Conservation (phyloP, 2,888 invertebrate genomes). For the Orthonevra nobilis region DNA sequence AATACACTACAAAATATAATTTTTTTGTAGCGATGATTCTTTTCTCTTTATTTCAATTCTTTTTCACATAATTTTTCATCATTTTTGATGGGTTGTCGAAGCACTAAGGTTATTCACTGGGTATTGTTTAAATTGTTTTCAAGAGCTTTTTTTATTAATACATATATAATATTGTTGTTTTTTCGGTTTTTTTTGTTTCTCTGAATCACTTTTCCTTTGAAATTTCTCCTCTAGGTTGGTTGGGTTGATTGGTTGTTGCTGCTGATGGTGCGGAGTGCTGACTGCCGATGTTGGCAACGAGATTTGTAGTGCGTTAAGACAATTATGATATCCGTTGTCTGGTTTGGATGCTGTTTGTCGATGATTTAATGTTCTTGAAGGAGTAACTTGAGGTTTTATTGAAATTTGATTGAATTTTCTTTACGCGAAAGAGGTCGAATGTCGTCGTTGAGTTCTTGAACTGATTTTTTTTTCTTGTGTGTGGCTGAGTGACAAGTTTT, state of each 20-base stretch:
- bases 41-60: constrained; percentile 15
- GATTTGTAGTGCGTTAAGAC: constrained; percentile 50
- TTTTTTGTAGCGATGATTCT: too few relatives aligned
- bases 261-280: constrained; percentile 14
- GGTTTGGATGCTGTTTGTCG: constrained; percentile 7
- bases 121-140: constrained; percentile 21
- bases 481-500: constrained; percentile 51
- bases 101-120: constrained; percentile 4
- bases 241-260: constrained; percentile 26
- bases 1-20: too few relatives aligned
- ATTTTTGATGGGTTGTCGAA: constrained; percentile 20
- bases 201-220: constrained; percentile 61
- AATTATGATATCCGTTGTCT: constrained; percentile 14
- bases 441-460: constrained; percentile 64
- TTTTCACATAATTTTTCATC: constrained; percentile 49
- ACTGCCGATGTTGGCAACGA: constrained; percentile 47
- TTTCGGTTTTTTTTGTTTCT: constrained; percentile 19
- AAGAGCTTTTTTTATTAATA: constrained; percentile 11
- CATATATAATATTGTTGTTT: too few relatives aligned
- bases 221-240: constrained; percentile 46
- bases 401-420: constrained; percentile 53
- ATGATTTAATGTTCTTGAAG: constrained; percentile 1
- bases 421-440: constrained; percentile 63
- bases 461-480: constrained; percentile 54
- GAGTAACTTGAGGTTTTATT: constrained; percentile 27